phyloP scores from a whole-genome alignment of 1,140 invertebrate species.

The Adoxophyes honmai region DNA sequence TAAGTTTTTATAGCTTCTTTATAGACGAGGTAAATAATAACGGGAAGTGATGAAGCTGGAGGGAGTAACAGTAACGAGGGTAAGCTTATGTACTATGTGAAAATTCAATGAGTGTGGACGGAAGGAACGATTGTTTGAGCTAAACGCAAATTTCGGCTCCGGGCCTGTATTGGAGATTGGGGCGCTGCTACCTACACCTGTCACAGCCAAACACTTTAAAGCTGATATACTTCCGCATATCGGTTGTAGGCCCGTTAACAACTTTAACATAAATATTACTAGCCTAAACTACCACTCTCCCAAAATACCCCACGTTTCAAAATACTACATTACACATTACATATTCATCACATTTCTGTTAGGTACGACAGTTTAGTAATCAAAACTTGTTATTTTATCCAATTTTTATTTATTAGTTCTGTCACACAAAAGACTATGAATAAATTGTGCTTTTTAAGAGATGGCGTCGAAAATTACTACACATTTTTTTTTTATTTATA shows the following conservation, averaged over 20 bases:
- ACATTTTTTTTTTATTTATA: too few species aligned
- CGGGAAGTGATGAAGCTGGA: constrained; percentile 17
- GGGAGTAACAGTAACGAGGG: constrained; percentile 30
- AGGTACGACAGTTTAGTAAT: too few species aligned
- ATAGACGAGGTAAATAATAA: constrained; percentile 1
- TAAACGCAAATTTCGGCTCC: constrained; percentile 52
- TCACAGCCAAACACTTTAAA: constrained; percentile 33
- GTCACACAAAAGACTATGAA: too few species aligned
- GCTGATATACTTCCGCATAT: constrained; percentile 26
- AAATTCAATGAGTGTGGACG: constrained; percentile 61
- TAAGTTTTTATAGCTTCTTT: constrained; percentile 3
- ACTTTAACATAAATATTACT: too few species aligned
- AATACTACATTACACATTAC: too few species aligned
- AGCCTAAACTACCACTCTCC: too few species aligned
- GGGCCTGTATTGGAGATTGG: constrained; percentile 22
- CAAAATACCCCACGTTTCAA: too few species aligned
- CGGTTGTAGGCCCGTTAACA: constrained; percentile 23
- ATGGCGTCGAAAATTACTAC: too few species aligned
- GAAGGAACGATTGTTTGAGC: constrained; percentile 66
- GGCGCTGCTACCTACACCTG: constrained; percentile 30
- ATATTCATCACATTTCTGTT: too few species aligned
- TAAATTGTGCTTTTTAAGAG: too few species aligned
- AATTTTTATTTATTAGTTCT: too few species aligned
- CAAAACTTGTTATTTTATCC: too few species aligned
- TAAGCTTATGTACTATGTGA: constrained; percentile 56